These are phyloP conservation scores for Aulostomus chinensis DNA, from an alignment of 2,797 vertebrate species.

Conservation along the genomic window DNA sequence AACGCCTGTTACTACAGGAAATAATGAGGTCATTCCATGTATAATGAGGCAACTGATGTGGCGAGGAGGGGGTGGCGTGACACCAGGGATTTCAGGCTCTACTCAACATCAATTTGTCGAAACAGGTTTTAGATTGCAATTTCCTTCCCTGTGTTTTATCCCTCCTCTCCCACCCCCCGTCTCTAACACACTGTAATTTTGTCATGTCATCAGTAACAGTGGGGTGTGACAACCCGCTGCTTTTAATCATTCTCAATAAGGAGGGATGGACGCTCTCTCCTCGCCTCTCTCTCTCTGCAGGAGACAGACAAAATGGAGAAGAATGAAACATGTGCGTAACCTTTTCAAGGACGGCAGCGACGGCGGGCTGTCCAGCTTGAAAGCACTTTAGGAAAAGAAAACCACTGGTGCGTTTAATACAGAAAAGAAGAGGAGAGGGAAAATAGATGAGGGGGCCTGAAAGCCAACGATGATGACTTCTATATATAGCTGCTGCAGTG, in stretches of 20 bases:
- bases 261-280: conserved; percentile 45
- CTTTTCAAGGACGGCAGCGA: conserved; percentile 76
- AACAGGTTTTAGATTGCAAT: conserved; percentile 49
- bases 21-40: conserved; percentile 72
- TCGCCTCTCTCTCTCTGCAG: conserved; percentile 20
- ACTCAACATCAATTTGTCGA: conserved; percentile 57
- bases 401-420: conserved; percentile 79
- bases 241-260: conserved; percentile 80
- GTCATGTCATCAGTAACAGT: conserved; percentile 69
- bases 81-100: conserved; percentile 51
- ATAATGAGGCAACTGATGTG: conserved; percentile 69
- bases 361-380: conserved; percentile 64
- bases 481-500: conserved; percentile 73
- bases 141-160: conserved; percentile 26
- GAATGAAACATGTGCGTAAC: conserved; percentile 73
- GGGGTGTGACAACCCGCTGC: conserved; percentile 69
- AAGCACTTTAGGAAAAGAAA: conserved; percentile 82
- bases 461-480: conserved; percentile 76
- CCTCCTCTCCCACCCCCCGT: conserved; percentile 26
- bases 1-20: conserved; percentile 63
- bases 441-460: conserved; percentile 70
- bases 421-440: conserved; percentile 65
- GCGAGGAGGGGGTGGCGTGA: conserved; percentile 6
- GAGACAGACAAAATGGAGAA: conserved; percentile 68
- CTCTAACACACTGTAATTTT: conserved; percentile 68